phyloP scores from a whole-genome alignment of 2,888 invertebrate genomes.

The Eilema sororculum region DNA sequence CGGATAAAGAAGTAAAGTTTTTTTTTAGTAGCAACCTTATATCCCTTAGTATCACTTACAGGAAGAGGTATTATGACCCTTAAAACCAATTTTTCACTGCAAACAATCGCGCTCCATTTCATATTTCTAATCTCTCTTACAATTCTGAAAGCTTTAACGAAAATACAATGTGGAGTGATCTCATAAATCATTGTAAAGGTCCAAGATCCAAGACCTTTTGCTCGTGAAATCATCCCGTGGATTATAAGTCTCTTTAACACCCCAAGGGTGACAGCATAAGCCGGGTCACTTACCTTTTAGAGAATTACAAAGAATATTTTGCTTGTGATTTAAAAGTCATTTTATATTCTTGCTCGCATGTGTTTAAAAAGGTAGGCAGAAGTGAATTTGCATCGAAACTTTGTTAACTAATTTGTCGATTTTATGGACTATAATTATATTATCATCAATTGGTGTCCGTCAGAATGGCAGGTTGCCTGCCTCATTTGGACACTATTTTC shows the following conservation, averaged over 20 bases:
- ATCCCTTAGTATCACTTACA: not conserved
- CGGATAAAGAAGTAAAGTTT: no score
- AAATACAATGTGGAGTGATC: not conserved
- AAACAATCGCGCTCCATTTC: not conserved
- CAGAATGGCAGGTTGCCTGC: no score
- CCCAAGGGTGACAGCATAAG: constrained; percentile 10
- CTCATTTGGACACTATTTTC: no score
- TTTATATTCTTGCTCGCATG: no score
- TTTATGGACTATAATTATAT: no score
- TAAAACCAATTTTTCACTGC: not conserved
- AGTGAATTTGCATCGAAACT: no score
- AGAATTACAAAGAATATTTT: constrained; percentile 2
- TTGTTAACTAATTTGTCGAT: no score
- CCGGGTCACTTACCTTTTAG: constrained; percentile 8
- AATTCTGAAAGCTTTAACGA: not conserved
- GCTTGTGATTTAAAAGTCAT: not conserved
- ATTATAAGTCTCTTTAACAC: constrained; percentile 5
- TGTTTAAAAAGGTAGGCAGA: no score
- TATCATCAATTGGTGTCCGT: no score
- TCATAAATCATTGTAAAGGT: not conserved
- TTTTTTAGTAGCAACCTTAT: not conserved
- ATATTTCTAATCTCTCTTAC: not conserved
- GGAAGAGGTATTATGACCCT: not conserved
- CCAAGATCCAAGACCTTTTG: not conserved
- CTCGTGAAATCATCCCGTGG: not conserved